Evolutionary conservation across 2,888 invertebrate species (phyloP).

Genomic region (Dusona sp.): DNA sequence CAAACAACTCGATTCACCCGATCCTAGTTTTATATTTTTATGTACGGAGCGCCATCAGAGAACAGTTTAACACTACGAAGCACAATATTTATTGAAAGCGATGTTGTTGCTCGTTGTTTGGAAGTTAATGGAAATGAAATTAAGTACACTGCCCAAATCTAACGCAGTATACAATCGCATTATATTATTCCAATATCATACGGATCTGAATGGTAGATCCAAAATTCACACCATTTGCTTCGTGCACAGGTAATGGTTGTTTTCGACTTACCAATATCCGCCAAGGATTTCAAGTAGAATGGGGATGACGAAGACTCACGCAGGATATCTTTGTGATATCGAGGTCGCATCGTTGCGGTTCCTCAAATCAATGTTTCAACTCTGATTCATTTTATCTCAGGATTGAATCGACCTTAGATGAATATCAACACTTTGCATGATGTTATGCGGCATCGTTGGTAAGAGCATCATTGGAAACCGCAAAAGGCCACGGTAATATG

Average conservation of each 20-base stretch:
- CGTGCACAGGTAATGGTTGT: neutral
- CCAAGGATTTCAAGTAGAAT: neutral
- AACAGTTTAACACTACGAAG: neutral
- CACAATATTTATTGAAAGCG: neutral
- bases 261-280: neutral
- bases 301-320: neutral
- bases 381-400: neutral
- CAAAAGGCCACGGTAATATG: conserved; percentile 46
- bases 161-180: neutral
- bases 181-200: no score
- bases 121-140: neutral
- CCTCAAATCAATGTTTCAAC: neutral
- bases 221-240: neutral
- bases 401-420: neutral
- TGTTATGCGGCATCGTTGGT: conserved; percentile 27
- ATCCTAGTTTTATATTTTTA: neutral
- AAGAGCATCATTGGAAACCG: conserved; percentile 48
- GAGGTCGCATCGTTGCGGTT: neutral
- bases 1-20: neutral
- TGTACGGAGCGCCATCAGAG: neutral
- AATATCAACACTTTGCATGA: conserved; percentile 31
- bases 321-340: neutral
- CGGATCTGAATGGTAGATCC: no score
- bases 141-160: neutral
- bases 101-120: neutral